Evolutionary conservation across 2,113 vertebrate genomes (phyloP).

Genomic region (Sylvicapra grimmia): DNA sequence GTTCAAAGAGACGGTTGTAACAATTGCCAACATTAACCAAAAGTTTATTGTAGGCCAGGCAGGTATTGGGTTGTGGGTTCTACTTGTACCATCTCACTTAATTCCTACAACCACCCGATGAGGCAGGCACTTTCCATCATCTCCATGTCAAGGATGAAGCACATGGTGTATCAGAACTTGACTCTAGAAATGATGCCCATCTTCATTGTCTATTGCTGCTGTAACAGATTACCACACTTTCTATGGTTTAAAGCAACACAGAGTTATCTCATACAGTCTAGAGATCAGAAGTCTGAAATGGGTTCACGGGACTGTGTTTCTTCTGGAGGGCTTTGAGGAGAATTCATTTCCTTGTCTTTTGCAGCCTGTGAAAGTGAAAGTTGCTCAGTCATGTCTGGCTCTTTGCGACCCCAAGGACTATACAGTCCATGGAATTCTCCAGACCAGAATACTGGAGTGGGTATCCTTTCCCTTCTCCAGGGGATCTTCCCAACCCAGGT

Average conservation of each 20-base stretch:
- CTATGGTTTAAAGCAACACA: not conserved
- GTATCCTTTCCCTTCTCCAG: not conserved
- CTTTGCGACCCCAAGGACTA: not conserved
- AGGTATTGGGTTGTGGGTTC: not conserved
- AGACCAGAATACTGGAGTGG: not conserved
- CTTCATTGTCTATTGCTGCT: not conserved
- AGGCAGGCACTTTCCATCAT: not conserved
- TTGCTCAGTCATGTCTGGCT: not conserved
- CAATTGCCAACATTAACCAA: not conserved
- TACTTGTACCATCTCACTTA: not conserved
- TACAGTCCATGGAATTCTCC: not conserved
- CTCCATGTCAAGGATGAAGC: not conserved
- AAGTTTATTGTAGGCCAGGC: not conserved
- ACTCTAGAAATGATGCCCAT: not conserved
- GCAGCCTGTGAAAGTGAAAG: not conserved
- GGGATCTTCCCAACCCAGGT: not conserved
- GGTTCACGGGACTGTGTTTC: rapidly evolving
- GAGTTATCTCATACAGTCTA: not conserved
- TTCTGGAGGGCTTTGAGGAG: not conserved
- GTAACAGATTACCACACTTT: not conserved
- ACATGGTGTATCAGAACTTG: not conserved
- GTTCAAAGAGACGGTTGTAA: not conserved
- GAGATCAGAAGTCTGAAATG: not conserved
- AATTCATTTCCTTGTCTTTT: not conserved
- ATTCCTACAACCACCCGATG: not conserved